Percentiles rank a stretch among this genome's conserved stretches.
Conservation (phyloP, 2,797 vertebrate genomes). For the Lithobates pipiens region DNA sequence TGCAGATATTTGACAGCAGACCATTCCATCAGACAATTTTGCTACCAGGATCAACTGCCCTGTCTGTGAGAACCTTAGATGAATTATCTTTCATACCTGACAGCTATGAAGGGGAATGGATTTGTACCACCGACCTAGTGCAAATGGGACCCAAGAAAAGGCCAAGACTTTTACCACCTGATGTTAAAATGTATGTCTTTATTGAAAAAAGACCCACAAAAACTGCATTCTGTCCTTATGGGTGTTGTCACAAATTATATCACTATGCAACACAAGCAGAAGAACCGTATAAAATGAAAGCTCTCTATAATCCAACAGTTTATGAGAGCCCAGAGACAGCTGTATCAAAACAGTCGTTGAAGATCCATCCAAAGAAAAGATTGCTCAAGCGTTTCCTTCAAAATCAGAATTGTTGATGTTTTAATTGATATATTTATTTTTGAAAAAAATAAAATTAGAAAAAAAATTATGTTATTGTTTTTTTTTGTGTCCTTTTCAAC, state of each 20-base stretch:
- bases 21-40: too few relatives aligned
- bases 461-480: too few relatives aligned
- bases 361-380: background rate
- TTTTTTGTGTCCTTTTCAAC: too few relatives aligned
- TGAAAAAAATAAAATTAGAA: too few relatives aligned
- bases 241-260: background rate
- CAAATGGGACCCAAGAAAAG: background rate
- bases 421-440: too few relatives aligned
- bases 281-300: background rate
- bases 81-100: background rate
- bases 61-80: background rate
- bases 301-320: background rate
- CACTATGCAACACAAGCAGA: too few relatives aligned
- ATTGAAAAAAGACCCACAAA: background rate
- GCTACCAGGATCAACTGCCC: too few relatives aligned
- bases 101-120: background rate
- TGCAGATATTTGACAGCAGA: too few relatives aligned
- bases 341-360: background rate
- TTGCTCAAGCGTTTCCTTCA: background rate
- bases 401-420: too few relatives aligned
- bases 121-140: background rate
- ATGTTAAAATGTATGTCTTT: background rate
- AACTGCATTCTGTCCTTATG: background rate
- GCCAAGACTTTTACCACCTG: background rate
- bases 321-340: background rate